phyloP scores from a whole-genome alignment of 2,797 vertebrate genomes.

The Enteromius paludinosus region DNA sequence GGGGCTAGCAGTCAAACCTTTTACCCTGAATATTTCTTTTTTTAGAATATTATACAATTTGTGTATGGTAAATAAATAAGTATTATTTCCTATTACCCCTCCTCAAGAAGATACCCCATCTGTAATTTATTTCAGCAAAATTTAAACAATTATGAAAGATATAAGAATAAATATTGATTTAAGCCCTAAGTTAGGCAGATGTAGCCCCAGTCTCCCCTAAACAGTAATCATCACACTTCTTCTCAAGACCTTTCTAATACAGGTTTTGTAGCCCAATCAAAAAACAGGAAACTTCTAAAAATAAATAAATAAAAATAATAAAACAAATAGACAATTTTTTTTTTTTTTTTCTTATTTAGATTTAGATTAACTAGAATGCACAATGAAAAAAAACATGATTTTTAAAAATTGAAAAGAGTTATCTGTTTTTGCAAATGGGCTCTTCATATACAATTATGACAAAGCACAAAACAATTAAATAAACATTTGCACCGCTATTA shows the following conservation, averaged over 20 bases:
- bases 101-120: background rate
- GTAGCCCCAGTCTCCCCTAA: background rate
- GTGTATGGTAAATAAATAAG: background rate
- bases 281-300: background rate
- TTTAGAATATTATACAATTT: too few relatives aligned
- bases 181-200: background rate
- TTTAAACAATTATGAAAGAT: background rate
- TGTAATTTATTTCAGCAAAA: background rate
- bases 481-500: too few relatives aligned
- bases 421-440: too few relatives aligned
- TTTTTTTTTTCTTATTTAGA: too few relatives aligned
- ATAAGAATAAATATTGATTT: background rate
- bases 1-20: background rate
- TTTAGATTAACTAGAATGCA: too few relatives aligned
- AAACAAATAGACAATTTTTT: too few relatives aligned
- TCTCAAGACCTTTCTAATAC: background rate
- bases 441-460: background rate
- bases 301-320: background rate
- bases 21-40: constrained; percentile 16
- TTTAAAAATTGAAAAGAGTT: too few relatives aligned
- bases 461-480: background rate
- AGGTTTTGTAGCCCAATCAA: background rate
- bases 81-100: background rate
- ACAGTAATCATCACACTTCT: background rate
- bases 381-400: too few relatives aligned